These are phyloP conservation scores for Aplocera efformata DNA, from an alignment of 2,888 invertebrate genomes.

Conservation along the genomic window DNA sequence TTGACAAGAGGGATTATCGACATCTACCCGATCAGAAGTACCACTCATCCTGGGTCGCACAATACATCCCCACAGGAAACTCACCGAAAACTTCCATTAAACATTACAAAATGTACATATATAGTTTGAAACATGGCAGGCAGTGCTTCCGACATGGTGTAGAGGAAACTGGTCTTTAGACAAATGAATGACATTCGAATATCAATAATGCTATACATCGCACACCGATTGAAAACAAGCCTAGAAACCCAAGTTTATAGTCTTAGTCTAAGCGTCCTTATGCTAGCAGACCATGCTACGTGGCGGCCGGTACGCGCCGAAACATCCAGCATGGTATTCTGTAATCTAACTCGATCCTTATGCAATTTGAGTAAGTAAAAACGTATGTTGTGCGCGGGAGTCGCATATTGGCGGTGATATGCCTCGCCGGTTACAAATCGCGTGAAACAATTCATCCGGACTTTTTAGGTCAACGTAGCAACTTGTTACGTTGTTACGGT, in stretches of 20 bases:
- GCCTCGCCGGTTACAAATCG: slow-evolving; percentile 8
- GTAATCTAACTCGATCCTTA: no score
- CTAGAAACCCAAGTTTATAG: slow-evolving; percentile 66
- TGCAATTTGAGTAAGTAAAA: no score
- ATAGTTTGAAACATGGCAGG: slow-evolving; percentile 70
- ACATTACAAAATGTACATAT: slow-evolving; percentile 25
- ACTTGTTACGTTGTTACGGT: no score
- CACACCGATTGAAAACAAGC: slow-evolving; percentile 62
- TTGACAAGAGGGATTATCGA: background rate
- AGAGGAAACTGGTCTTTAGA: slow-evolving; percentile 76
- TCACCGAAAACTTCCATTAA: no score
- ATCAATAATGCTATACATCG: slow-evolving; percentile 52
- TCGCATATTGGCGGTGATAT: slow-evolving; percentile 29
- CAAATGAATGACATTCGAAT: slow-evolving; percentile 51
- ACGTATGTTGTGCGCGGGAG: slow-evolving; percentile 11
- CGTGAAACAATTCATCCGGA: no score
- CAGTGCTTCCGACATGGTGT: slow-evolving; percentile 72
- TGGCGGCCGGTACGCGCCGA: no score
- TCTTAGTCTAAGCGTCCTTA: slow-evolving; percentile 59
- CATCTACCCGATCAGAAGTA: no score
- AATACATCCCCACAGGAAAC: no score
- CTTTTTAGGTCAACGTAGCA: no score
- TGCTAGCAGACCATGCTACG: slow-evolving; percentile 61
- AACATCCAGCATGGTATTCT: no score
- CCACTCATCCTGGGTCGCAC: no score